Evolutionary conservation across 2,888 invertebrate genomes (phyloP).

Genomic region (Calameuta pallipes): DNA sequence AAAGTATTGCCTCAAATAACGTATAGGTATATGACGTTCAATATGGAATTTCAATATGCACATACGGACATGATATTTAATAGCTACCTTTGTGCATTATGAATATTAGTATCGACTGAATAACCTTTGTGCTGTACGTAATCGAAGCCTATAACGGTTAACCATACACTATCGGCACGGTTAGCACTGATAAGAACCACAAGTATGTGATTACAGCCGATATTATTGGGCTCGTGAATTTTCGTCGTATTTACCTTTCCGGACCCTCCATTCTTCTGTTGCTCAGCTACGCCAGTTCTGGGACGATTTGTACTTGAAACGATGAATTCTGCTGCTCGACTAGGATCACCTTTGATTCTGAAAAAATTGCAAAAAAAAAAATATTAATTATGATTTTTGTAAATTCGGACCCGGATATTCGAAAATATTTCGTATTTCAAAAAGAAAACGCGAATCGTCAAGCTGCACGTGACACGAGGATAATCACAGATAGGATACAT

Average conservation of each 20-base stretch:
- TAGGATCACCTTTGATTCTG: slow-evolving; percentile 57
- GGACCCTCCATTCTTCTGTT: slow-evolving; percentile 52
- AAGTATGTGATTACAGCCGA: no score
- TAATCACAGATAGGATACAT: no score
- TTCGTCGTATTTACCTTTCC: slow-evolving; percentile 46
- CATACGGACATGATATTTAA: neutral
- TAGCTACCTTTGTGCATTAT: neutral
- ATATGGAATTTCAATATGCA: neutral
- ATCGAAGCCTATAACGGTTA: neutral
- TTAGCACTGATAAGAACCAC: no score
- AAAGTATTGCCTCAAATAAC: neutral
- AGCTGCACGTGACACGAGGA: neutral
- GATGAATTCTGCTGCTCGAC: slow-evolving; percentile 24
- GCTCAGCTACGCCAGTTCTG: neutral
- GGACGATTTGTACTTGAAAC: neutral
- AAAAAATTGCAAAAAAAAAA: slow-evolving; percentile 5
- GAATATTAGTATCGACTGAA: neutral
- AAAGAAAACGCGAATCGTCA: neutral
- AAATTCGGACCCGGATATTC: neutral
- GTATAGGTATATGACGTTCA: neutral
- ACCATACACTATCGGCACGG: no score
- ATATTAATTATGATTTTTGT: neutral
- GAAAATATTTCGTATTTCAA: neutral
- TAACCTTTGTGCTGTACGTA: neutral
- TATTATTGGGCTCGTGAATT: slow-evolving; percentile 6